These are phyloP conservation scores for Schizothorax lantsangensis DNA, from an alignment of 2,797 vertebrate species.

Conservation along the genomic window DNA sequence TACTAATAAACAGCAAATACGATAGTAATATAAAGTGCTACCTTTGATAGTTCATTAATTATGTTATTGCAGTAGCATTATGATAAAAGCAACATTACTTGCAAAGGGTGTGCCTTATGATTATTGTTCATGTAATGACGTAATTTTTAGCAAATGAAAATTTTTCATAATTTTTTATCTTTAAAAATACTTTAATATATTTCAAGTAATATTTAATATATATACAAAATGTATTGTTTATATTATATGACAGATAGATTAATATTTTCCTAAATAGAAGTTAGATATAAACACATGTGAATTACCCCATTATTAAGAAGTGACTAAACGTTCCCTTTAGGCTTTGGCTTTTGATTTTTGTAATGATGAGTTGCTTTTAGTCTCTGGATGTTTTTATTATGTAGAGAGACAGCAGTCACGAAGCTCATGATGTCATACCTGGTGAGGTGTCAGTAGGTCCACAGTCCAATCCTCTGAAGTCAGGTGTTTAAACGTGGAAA, in stretches of 20 bases:
- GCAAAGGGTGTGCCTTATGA: not conserved
- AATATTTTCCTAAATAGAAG: not conserved
- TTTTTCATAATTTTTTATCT: not conserved
- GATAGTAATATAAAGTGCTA: not conserved
- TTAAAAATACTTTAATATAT: not conserved
- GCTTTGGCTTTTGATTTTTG: not conserved
- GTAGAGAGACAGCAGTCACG: not conserved
- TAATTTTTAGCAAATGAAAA: no score
- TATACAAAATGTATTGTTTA: not conserved
- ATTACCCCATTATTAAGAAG: not conserved
- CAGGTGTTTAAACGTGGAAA: slow-evolving; percentile 17
- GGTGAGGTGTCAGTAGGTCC: slow-evolving; percentile 31
- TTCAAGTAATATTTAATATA: not conserved
- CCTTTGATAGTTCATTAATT: not conserved
- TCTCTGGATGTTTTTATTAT: not conserved
- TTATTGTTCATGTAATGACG: not conserved
- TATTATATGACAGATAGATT: not conserved
- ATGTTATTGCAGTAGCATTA: not conserved
- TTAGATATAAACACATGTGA: not conserved
- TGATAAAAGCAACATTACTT: not conserved
- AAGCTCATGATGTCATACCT: slow-evolving; percentile 19
- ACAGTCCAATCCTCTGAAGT: slow-evolving; percentile 28
- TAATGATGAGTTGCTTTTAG: not conserved
- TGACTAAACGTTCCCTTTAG: not conserved
- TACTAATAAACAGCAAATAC: not conserved